Base-by-base conservation (phyloP, 2,113 vertebrate genomes). In the Mesembrinibis cayennensis region DNA sequence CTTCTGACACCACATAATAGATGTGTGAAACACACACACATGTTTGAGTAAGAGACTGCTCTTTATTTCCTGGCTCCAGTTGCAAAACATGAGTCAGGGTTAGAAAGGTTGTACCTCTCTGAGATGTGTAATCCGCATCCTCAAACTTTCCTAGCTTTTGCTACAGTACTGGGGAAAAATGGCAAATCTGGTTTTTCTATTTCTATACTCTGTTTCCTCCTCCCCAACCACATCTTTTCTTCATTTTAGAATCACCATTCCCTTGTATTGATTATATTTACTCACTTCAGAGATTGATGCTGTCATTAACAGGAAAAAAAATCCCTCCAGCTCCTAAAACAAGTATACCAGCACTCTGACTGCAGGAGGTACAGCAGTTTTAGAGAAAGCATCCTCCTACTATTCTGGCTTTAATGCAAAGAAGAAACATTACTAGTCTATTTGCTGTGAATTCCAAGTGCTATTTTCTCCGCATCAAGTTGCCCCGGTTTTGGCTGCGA, bases 1-100 rank as follows among this genome's bases (percentile, higher is more conserved):
- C 83, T 96, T 82, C 92, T 97, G 95, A 91, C 96, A 96, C 94
- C 84, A 95, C 93, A 87, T 93, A 97, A 97, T 93, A 95, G 92
- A 97, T 78, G 95, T 96, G 95, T 95, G 95, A 96, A 89, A 92
- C 95, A 93, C 77, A 95, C 78, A 93, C 91, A 89, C 90, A 89
- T 86, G 90, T 97, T 92, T 84, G 86, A 42, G 87, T 81, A 86
- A 70, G 80, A 93, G 87, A 93, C 61, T 95, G 92, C 92, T 97
- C 91, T 91, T 95, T 95, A 94, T 93, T 95, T 96, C 85, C 90
- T 66, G 49, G 58, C 94, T 94, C 93, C 93, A 93, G 87, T 77
- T 94, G 94, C 90, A 96, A 91, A 91, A 85, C 77, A 94, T 87
- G 93, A 96, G 87, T 92, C 89, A 95, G 74, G 92, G 85, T 19